Evolutionary conservation across 2,888 invertebrate species (phyloP), one percentile per base, ranked within the genome.

Genomic region (Erynnis tages): DNA sequence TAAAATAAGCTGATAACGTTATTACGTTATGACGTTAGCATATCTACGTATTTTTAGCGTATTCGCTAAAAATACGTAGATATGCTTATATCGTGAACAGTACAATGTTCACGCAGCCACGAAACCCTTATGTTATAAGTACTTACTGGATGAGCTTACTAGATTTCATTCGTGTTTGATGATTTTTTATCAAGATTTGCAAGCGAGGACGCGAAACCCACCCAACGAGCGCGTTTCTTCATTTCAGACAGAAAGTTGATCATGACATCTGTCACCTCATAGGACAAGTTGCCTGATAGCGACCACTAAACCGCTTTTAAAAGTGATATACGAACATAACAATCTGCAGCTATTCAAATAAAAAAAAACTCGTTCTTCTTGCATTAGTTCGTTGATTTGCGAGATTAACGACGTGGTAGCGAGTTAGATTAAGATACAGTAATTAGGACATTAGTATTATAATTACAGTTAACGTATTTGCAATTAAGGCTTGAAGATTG

Each of bases 241-340:
- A 35, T 4, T 35, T 25, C 2, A 35, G 21, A 29, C 47, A 48
- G 49, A 50, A 43, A 50, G 49, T 43, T 27, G 41, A 8, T 50
- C 19, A 25, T 35, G 35, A 32, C 49, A 50, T 35, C 19, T 43
- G 49, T 50, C 49, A 50, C 23, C 13, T 10, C 11, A 1, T n/a
- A 6, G 5, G 41, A 41, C 41, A 41, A 34, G 32, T 34, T 49
- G 49, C 13, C 19, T 23, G 8, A 10, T 23, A 23, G 14, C 30
- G 13, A 49, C 40, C 10, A 8, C 25, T 32, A 21, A 17, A 21
- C 29, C 8, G 21, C 30, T 23, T 14, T 25, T 8, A 23, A 29
- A 41, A 40, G n/a, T 40, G 40, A 41, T 29, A 29, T 27, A 10
- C n/a, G 16, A 41, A 41, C 29, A 29, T 41, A 29, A 29, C 41